phyloP scores from a whole-genome alignment of 2,113 vertebrate genomes.

The Rafetus swinhoei region DNA sequence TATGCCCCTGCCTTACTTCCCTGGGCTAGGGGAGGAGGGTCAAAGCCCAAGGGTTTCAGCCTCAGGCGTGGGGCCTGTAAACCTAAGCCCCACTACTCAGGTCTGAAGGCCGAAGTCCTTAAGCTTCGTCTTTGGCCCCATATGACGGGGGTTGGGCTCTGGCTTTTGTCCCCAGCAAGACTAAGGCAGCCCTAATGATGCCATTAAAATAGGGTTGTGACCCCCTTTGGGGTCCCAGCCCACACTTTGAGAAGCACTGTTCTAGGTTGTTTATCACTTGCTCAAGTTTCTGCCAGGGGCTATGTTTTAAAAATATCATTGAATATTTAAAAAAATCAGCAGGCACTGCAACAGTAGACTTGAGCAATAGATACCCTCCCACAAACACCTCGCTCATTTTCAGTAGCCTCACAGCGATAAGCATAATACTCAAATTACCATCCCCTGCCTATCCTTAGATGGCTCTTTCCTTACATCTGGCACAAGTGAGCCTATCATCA shows the following conservation, averaged over 20 bases:
- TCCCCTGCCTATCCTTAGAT: rapidly evolving
- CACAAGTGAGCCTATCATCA: not conserved
- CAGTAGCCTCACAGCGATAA: not conserved
- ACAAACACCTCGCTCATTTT: not conserved
- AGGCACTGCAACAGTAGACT: not conserved
- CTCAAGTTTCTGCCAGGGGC: rapidly evolving
- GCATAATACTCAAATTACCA: constrained; percentile 4
- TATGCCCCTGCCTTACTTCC: no score
- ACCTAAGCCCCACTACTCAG: no score
- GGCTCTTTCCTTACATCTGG: constrained; percentile 15
- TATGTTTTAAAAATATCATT: not conserved
- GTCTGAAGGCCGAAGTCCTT: no score
- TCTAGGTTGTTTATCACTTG: not conserved
- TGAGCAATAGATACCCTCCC: not conserved
- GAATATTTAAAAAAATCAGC: not conserved
- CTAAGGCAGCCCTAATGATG: no score
- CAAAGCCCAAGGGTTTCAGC: no score
- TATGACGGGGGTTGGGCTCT: no score
- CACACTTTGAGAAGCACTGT: not conserved
- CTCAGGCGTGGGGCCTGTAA: no score
- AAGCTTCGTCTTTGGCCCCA: no score
- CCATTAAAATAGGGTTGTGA: no score
- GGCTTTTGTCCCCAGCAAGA: no score
- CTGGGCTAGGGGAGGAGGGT: no score
- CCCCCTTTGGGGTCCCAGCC: no score